Conservation (phyloP, 2,888 invertebrate genomes). For the Coronaproctus castanopsis region DNA sequence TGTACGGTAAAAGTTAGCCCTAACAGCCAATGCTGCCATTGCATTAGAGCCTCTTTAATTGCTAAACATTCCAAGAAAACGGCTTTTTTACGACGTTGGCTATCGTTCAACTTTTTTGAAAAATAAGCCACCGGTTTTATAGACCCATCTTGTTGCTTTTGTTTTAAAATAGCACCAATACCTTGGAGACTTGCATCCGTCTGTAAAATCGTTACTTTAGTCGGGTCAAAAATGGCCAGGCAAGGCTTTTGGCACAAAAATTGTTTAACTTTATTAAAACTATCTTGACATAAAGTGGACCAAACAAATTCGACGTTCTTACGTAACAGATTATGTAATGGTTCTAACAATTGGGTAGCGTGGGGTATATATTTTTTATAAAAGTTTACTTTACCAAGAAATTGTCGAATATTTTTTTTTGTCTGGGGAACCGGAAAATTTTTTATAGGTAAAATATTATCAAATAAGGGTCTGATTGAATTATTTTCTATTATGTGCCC, state of each 20-base stretch:
- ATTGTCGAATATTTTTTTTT: conserved; percentile 6
- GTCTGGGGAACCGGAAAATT: conserved; percentile 6
- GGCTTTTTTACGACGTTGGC: conserved; percentile 14
- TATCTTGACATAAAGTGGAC: conserved; percentile 16
- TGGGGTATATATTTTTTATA: conserved; percentile 16
- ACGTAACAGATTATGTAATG: conserved; percentile 4
- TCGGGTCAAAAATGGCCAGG: conserved; percentile 21
- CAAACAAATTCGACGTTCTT: conserved; percentile 18
- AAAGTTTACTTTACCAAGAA: conserved; percentile 10
- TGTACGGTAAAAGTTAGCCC: conserved; percentile 9
- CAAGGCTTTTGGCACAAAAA: conserved; percentile 20
- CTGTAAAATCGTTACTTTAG: conserved; percentile 19
- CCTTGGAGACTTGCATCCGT: conserved; percentile 21
- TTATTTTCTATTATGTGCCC: conserved; percentile 14
- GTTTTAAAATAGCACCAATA: conserved; percentile 19
- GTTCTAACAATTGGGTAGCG: conserved; percentile 5
- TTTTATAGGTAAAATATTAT: conserved; percentile 3
- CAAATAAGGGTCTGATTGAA: conserved; percentile 15
- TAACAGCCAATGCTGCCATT: conserved; percentile 14
- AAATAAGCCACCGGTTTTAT: conserved; percentile 18
- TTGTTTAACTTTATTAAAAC: conserved; percentile 16
- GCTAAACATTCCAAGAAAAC: conserved; percentile 14
- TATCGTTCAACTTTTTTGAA: conserved; percentile 14
- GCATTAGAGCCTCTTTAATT: conserved; percentile 14
- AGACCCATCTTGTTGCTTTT: conserved; percentile 15